Evolutionary conservation across 2,888 invertebrate species (phyloP), one percentile per base, ranked within the genome.

Genomic region (Mimachlamys varia): DNA sequence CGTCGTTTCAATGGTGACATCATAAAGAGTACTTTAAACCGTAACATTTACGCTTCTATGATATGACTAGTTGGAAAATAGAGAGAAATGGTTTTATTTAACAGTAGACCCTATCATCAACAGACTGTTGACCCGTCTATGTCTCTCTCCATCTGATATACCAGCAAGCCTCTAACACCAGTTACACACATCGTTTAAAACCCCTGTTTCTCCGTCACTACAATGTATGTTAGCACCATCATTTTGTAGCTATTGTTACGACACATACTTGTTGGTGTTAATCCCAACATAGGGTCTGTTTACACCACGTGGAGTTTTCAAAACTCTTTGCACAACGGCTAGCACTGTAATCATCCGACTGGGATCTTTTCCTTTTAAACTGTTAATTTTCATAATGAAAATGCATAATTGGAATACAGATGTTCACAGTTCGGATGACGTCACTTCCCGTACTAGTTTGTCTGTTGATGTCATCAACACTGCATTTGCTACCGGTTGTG

Each of bases 151-250:
- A 19, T 53, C 53, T 53, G 53, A 17, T 53, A 53, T 10, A 53
- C 15, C 53, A 10, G 58, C 19, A 7, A 2, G 58, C n/a, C 22
- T 58, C 2, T 58, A 58, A n/a, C 22, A 58, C 19, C 19, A 7
- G n/a, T 22, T 58, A 7, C 58, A 76, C 33, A 12, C 76, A 33
- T 33, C 12, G 76, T 76, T 76, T 22, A 62, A 44, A 22, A 62
- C 62, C n/a, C 33, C 12, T 76, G 76, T 13, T 76, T 76, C 10
- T 76, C 76, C 76, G 76, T 22, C 17, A 33, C 76, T 33, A 76
- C 76, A 27, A 76, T 27, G 12, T 76, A 76, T 76, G 10, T 76
- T 76, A 76, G 76, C 76, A 76, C 76, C 76, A 15, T 76, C 76
- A 76, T 76, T 76, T 76, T 76, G 76, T 33, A 76, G 76, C 17